Evolutionary conservation across 1,140 invertebrate species (phyloP), one percentile per base, ranked within the genome.

Genomic region (Drosophila tsacasi): DNA sequence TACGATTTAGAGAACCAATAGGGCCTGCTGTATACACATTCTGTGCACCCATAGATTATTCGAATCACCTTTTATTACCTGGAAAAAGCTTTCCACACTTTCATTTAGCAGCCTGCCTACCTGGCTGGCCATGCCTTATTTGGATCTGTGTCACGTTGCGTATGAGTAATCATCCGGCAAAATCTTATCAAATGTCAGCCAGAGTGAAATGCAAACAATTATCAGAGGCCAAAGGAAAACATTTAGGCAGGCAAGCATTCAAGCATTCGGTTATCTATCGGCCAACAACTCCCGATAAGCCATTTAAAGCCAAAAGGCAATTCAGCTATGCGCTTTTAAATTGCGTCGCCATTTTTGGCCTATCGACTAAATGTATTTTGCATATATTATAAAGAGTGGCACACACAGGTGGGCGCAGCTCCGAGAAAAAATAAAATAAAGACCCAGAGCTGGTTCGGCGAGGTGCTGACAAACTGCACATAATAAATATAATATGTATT

Each of bases 381-480:
- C 63, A 73, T 73, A 47, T 46, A 72, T 72, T 72, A 59, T 35
- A 55, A 35, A 73, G 68, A 60, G 27, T 42, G 67, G 52, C 76
- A 60, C 44, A 79, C 83, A 79, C 83, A 87, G 83, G 83, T 87
- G 83, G 83, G 83, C 83, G 83, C 84, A 84, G 84, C 63, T 39
- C 23, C 49, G 21, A 58, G 19, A 25, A 25, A 66, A 61, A 35
- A 19, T 27, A 30, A 66, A 62, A 46, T 37, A 46, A 44, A 72
- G 37, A 47, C 12, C 15, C 19, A 27, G 37, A 67, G 59, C 67
- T 52, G 60, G 73, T 49, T 50, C 52, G 71, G 44, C 49, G 37
- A 76, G 76, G 76, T 65, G 83, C 81, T 89, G 83, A 87, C 84
- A 87, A 89, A 87, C 84, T 87, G 84, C 84, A 87, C 84, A 89